Base-by-base conservation (phyloP, 2,888 invertebrate genomes). In the Stenodera caucasica region DNA sequence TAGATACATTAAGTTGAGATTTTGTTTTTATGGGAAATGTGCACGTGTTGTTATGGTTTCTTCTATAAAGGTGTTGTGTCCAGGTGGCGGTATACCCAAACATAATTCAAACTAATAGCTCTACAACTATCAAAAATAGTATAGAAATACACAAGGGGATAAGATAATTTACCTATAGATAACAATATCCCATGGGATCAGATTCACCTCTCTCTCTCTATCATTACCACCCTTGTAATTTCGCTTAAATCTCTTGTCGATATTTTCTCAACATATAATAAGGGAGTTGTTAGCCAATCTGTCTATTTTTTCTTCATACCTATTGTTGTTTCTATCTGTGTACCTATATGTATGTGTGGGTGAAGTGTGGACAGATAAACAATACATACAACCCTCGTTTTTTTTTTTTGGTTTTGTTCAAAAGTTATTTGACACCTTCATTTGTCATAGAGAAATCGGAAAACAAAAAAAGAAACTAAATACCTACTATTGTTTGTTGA, bases 41-140 rank as follows among this genome's bases (percentile, higher is more conserved):
- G 57, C 67, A 67, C 64, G 61, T 67, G 67, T 61, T 45, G 18
- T 45, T 45, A 45, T 11, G 18, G 45, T 21, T 40, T 40, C 18
- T 62, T 40, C 18, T 59, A 55, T 60, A 65, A 70, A 72, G 69
- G 71, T n/a, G n/a, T n/a, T 72, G 69, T 55, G 63, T 67, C 72
- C 70, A 72, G 72, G 72, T 72, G 72, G 66, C 58, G 60, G 45
- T 53, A 45, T 67, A 67, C 71, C 66, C 69, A 60, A 45, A 45
- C 45, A 69, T 71, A 71, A 68, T 68, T 71, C 68, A 69, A 21
- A 45, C 45, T 45, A 45, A 45, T 45, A 45, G 15, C 45, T 21
- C 45, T 15, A 32, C 12, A 4, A 40, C 18, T 11, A 45, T 45
- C 9, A 45, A 45, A 45, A 45, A 45, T 45, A 45, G 37, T 15